Base-by-base conservation (phyloP, 2,888 invertebrate genomes). In the Camptogramma bilineatum region DNA sequence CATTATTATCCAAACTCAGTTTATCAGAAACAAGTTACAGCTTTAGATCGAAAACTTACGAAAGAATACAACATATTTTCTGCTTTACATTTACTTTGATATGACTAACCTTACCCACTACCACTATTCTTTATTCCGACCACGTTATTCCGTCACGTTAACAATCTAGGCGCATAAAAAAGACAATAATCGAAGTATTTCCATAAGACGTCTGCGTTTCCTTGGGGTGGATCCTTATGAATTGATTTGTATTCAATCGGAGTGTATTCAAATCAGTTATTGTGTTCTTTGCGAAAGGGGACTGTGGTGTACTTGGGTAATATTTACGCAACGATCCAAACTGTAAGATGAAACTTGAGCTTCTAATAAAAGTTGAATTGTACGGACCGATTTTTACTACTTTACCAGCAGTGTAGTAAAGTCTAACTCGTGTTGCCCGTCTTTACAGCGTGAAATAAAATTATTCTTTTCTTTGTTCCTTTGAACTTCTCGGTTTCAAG, bases 221-320 rank as follows among this genome's bases (percentile, higher is more conserved):
- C 76, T 77, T 69, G 61, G 76, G 66, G 59, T 66, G 76, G 65
- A 72, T 77, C 78, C 79, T 81, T 84, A 82, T 79, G 80, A 81
- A 80, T 82, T 85, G 85, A 85, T 87, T 86, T 85, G 86, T 87
- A 87, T 87, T 87, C 87, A 77, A 82, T 81, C 73, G 73, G 74
- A 70, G 86, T 85, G 70, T 84, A 87, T 87, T 87, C 84, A 87
- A 87, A 87, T 87, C 80, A 86, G 86, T 86, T 83, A 86, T 86
- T 87, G 86, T 87, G 79, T 84, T 83, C 83, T 85, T 83, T 78
- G 75, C 76, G 73, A 79, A 78, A 78, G 78, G 82, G 80, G 75
- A 74, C 81, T 72, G 66, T 62, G 70, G 74, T 73, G 68, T 70
- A 69, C 66, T 70, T 64, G 72, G 70, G 62, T 72, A 70, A 70